Percentiles rank a stretch among this genome's conserved stretches.
These are phyloP conservation scores for Pocillopora meandrina DNA, from an alignment of 92 coral and sea anemone genomes.

Conservation along the genomic window DNA sequence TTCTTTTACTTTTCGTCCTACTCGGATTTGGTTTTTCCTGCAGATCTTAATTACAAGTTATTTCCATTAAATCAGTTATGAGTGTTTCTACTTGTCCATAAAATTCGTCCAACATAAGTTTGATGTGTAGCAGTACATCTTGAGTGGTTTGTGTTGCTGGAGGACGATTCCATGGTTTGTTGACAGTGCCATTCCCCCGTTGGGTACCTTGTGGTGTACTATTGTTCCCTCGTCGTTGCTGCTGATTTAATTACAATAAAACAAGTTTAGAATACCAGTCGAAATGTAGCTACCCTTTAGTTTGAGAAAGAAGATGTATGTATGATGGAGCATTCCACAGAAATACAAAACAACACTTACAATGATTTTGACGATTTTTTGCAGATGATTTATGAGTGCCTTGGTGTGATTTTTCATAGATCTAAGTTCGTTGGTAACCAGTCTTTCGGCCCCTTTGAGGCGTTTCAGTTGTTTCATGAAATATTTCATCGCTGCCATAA, in stretches of 20 bases:
- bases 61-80: background rate
- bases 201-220: background rate
- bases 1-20: background rate
- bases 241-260: background rate
- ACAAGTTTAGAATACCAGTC: no score
- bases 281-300: background rate
- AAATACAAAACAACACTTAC: background rate
- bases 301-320: no score
- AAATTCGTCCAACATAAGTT: constrained; percentile 20
- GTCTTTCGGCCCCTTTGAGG: background rate
- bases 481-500: constrained; percentile 1
- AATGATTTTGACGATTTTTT: background rate
- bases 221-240: background rate
- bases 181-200: background rate
- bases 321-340: background rate
- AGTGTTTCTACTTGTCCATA: background rate
- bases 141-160: background rate
- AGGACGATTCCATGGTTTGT: background rate
- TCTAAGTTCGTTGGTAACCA: background rate
- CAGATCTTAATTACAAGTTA: constrained; percentile 18
- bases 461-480: background rate
- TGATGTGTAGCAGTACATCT: background rate
- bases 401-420: background rate
- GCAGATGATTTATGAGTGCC: background rate
- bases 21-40: background rate